phyloP scores from a whole-genome alignment of 2,113 vertebrate species.

The Anoura caudifer region DNA sequence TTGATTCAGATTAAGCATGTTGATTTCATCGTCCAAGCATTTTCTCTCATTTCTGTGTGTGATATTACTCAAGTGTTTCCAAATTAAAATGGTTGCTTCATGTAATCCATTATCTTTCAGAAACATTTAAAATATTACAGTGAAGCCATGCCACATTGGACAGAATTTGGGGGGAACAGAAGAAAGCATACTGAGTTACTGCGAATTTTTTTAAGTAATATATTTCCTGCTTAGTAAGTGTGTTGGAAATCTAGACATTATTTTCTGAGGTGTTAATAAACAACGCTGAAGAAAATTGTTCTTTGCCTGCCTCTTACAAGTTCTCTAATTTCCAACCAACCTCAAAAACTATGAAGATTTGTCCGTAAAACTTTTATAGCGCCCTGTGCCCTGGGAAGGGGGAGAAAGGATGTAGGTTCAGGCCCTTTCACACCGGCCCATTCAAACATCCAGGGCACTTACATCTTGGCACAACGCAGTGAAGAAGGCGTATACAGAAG shows the following conservation, averaged over 20 bases:
- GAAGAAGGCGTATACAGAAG: background rate
- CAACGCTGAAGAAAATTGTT: background rate
- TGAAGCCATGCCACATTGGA: background rate
- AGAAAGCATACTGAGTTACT: background rate
- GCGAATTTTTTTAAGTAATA: background rate
- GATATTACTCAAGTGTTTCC: background rate
- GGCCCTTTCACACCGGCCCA: background rate
- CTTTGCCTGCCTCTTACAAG: background rate
- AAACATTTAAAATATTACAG: background rate
- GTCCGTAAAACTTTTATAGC: background rate
- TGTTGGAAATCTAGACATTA: background rate
- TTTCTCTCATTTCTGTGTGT: background rate
- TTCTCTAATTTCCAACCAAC: background rate
- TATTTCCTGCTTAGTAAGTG: background rate
- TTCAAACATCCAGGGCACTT: background rate
- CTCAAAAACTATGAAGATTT: background rate
- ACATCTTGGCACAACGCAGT: background rate
- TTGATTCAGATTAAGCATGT: background rate
- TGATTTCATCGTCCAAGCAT: background rate
- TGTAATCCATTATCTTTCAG: background rate
- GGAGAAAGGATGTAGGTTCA: background rate
- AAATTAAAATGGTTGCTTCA: background rate
- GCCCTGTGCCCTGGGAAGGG: rapidly evolving
- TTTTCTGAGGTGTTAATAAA: background rate
- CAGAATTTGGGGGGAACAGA: background rate